Evolutionary conservation across 2,797 vertebrate genomes (phyloP).

Genomic region (Hemitrygon akajei): DNA sequence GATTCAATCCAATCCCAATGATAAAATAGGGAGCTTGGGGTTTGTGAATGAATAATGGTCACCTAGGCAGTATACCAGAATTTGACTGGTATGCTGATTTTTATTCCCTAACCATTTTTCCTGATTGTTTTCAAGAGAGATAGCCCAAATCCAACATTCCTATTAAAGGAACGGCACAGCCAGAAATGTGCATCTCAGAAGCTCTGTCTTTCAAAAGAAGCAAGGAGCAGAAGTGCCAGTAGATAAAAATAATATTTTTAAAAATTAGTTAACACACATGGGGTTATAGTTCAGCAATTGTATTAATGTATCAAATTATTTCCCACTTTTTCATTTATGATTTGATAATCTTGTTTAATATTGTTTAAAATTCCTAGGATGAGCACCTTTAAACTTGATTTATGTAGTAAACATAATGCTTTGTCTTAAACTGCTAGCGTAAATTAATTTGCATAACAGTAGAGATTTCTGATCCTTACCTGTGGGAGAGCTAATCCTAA

Average conservation of each 20-base stretch:
- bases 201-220: neutral
- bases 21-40: slow-evolving; percentile 1
- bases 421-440: neutral
- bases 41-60: slow-evolving; percentile 2
- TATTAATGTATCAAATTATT: neutral
- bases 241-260: neutral
- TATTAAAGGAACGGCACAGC: neutral
- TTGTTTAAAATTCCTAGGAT: neutral
- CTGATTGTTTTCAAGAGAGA: neutral
- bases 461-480: neutral
- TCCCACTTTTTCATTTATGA: neutral
- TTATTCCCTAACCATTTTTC: neutral
- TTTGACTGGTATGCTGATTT: neutral
- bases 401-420: neutral
- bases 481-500: neutral
- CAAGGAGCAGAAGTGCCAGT: neutral
- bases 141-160: neutral
- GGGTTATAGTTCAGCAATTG: neutral
- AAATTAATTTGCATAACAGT: neutral
- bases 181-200: neutral
- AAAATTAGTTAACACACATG: neutral
- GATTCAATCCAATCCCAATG: neutral
- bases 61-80: neutral
- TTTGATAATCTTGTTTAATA: neutral
- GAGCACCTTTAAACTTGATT: neutral